Percentiles rank a stretch among this genome's conserved stretches.
Conservation (phyloP, 2,797 vertebrate species). For the Poeciliopsis turneri region DNA sequence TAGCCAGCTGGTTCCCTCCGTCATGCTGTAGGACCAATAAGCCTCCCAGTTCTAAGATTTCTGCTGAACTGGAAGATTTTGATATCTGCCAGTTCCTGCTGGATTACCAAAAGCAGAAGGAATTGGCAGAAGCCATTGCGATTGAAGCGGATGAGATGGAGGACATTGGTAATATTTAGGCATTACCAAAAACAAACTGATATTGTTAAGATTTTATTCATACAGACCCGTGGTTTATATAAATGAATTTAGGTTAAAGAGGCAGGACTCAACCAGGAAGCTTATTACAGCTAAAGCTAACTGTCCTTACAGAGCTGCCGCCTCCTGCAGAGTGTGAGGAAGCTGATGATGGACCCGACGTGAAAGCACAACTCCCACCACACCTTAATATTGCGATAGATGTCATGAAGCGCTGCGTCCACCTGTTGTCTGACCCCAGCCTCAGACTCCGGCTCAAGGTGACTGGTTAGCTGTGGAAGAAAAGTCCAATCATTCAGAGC, state of each 20-base stretch:
- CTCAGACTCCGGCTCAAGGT: conserved; percentile 90
- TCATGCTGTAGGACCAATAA: not conserved
- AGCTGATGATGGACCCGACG: conserved; percentile 56
- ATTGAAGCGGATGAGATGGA: conserved; percentile 68
- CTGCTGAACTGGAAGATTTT: conserved; percentile 21
- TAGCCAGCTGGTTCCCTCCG: conserved; percentile 88
- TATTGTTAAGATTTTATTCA: too few relatives aligned
- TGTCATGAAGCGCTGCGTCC: conserved; percentile 90
- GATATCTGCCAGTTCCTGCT: conserved; percentile 84
- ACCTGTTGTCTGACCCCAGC: conserved; percentile 86
- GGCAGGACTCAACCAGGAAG: not conserved
- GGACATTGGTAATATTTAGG: conserved; percentile 50
- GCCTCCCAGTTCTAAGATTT: conserved; percentile 1
- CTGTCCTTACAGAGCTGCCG: conserved; percentile 49
- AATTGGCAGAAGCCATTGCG: conserved; percentile 85
- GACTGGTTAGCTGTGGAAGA: not conserved
- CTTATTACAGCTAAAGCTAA: not conserved
- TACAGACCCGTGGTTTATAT: not conserved
- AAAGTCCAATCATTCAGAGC: not conserved
- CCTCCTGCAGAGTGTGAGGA: conserved; percentile 55
- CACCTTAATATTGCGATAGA: conserved; percentile 86
- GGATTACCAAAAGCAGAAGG: conserved; percentile 85
- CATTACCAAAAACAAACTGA: not conserved
- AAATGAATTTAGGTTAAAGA: not conserved
- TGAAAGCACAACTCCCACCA: conserved; percentile 79